phyloP scores from a whole-genome alignment of 1,140 invertebrate species.

The Cryptotermes secundus region DNA sequence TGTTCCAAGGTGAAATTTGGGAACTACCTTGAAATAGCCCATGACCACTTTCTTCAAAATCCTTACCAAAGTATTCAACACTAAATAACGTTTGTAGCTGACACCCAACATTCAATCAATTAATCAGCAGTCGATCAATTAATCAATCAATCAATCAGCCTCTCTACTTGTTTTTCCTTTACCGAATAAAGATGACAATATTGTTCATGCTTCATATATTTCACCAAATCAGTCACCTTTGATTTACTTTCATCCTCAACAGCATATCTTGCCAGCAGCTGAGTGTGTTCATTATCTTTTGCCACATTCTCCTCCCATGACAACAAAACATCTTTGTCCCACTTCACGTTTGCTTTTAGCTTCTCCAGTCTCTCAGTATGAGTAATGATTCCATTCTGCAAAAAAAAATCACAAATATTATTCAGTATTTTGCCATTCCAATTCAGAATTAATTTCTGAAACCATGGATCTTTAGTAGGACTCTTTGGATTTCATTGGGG shows the following conservation, averaged over 20 bases:
- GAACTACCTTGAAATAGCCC: too few species aligned
- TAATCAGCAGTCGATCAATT: too few species aligned
- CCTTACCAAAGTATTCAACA: too few species aligned
- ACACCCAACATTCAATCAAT: too few species aligned
- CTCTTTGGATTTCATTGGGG: too few species aligned
- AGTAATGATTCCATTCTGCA: slow-evolving; percentile 46
- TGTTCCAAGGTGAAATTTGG: too few species aligned
- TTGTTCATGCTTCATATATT: background rate
- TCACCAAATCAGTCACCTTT: slow-evolving; percentile 48
- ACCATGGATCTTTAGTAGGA: too few species aligned
- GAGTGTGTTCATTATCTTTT: slow-evolving; percentile 58
- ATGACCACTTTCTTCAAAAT: too few species aligned
- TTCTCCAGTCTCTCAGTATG: slow-evolving; percentile 57
- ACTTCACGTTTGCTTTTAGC: slow-evolving; percentile 57
- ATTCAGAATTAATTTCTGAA: too few species aligned
- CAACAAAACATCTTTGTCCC: slow-evolving; percentile 59
- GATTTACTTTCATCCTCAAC: slow-evolving; percentile 62
- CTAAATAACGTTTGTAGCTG: too few species aligned
- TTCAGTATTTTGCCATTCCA: too few species aligned
- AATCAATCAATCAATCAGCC: too few species aligned
- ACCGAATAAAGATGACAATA: background rate
- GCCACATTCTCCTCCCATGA: slow-evolving; percentile 63
- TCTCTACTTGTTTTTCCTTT: background rate
- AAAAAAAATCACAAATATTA: background rate
- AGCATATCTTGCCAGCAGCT: slow-evolving; percentile 62